These are phyloP conservation scores for Philaethria dido DNA, from an alignment of 2,888 invertebrate genomes.

Conservation along the genomic window DNA sequence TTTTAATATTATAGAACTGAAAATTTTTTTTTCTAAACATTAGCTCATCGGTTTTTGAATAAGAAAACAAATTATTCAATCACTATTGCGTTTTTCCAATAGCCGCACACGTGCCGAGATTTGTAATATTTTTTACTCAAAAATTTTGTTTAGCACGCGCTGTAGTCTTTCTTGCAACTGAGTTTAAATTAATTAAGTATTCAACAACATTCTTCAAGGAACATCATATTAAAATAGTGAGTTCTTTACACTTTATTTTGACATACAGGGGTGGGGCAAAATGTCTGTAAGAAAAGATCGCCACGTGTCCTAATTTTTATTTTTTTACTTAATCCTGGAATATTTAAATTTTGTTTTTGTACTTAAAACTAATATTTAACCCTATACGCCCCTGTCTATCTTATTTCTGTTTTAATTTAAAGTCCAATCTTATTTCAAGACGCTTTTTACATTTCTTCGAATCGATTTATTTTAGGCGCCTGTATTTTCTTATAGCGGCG, in stretches of 20 bases:
- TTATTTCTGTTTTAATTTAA: neutral
- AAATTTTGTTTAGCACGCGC: slow-evolving; percentile 67
- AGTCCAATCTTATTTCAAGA: neutral
- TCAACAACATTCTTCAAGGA: slow-evolving; percentile 57
- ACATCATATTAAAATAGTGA: slow-evolving; percentile 62
- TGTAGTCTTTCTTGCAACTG: slow-evolving; percentile 54
- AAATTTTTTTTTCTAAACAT: neutral
- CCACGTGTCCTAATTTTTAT: slow-evolving; percentile 79
- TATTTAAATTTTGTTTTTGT: slow-evolving; percentile 41
- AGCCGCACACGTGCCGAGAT: slow-evolving; percentile 82
- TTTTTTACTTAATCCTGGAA: slow-evolving; percentile 54
- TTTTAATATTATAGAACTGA: neutral
- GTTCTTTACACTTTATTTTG: slow-evolving; percentile 67
- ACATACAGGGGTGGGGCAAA: slow-evolving; percentile 78
- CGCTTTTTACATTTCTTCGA: slow-evolving; percentile 8
- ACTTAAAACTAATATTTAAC: neutral
- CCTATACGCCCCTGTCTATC: neutral
- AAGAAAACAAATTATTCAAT: slow-evolving; percentile 26
- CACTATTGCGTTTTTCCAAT: slow-evolving; percentile 74
- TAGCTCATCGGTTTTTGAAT: slow-evolving; percentile 38
- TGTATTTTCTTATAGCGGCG: slow-evolving; percentile 38
- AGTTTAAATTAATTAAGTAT: slow-evolving; percentile 53
- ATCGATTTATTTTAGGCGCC: slow-evolving; percentile 41
- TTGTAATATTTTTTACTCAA: slow-evolving; percentile 78
- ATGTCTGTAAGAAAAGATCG: slow-evolving; percentile 69